Base-by-base conservation (phyloP, 64 coral and sea anemone genomes). In the Porites australiensis region DNA sequence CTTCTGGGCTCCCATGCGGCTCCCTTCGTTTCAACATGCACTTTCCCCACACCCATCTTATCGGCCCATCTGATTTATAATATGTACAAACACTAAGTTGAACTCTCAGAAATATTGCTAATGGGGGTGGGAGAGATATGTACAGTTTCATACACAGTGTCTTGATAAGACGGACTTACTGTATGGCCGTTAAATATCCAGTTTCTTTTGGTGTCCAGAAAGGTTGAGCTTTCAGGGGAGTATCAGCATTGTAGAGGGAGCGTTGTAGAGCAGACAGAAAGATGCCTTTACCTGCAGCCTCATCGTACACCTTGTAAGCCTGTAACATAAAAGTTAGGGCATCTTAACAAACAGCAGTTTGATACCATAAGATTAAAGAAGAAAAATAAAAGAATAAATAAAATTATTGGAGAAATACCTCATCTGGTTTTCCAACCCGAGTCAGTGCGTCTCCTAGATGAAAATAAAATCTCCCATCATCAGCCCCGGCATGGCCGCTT, bases 181-280 rank as follows among this genome's bases (percentile, higher is more conserved):
- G 87, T n/a, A 99, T 88, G 20, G 75, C 90, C 64, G 83, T 77
- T 14, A 58, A n/a, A 76, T 99, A 99, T 21, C 94, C 91, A 78
- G 94, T 99, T 43, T 99, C 88, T 21, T 99, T 72, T n/a, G 91
- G 69, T 13, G 78, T 84, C 98, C 98, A 99, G 75, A 82, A 99
- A 5, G 98, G 98, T 72, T 69, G 92, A 13, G 98, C 98, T 50
- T 74, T 91, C 47, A 99, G 66, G 1, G 98, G 92, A 3, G 89
- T 96, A 59, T 96, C 88, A 8, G 98, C 98, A 92, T 99, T 99
- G 84, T 99, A 99, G 4, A 99, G 73, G 3, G 98, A 99, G 11
- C 98, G 88, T 75, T 99, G 98, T 88, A 93, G 70, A 64, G 90
- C 80, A 54, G 98, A 99, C 46, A 96, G 68, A 43, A 99, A 99